Percentiles rank a stretch among this genome's conserved stretches.
These are phyloP conservation scores for Hemiprocne comata DNA, from an alignment of 2,113 vertebrate species.

Conservation along the genomic window DNA sequence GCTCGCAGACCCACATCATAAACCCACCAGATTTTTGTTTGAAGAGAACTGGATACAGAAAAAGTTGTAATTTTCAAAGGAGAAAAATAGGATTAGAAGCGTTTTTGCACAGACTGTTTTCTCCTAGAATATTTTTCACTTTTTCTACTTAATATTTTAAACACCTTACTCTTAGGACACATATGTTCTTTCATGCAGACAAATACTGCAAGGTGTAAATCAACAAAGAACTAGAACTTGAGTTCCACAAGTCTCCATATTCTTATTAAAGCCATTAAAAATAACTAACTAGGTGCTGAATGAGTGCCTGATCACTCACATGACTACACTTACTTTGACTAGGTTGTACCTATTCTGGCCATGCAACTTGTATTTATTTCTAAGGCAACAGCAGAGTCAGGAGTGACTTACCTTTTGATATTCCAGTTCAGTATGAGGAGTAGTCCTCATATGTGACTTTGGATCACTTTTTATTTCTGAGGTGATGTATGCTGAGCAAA, in stretches of 20 bases:
- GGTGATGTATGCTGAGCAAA: background rate
- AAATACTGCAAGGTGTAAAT: background rate
- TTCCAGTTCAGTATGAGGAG: background rate
- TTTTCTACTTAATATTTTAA: background rate
- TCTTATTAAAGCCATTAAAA: background rate
- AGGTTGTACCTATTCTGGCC: background rate
- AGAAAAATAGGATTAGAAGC: background rate
- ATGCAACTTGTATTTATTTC: background rate
- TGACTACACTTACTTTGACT: background rate
- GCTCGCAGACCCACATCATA: background rate
- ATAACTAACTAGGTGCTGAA: background rate
- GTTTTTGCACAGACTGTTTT: background rate
- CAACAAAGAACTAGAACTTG: background rate
- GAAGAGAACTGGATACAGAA: background rate
- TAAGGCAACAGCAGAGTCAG: background rate
- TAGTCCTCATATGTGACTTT: background rate
- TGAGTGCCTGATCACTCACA: background rate
- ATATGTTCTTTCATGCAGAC: background rate
- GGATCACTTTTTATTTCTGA: background rate
- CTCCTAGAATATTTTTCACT: background rate
- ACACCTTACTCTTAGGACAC: background rate
- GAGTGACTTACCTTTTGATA: background rate
- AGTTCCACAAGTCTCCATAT: background rate
- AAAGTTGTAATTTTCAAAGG: background rate
- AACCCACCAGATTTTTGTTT: background rate